Evolutionary conservation across 2,113 vertebrate genomes (phyloP), one percentile per base, ranked within the genome.

Genomic region (Sigmodon hispidus): DNA sequence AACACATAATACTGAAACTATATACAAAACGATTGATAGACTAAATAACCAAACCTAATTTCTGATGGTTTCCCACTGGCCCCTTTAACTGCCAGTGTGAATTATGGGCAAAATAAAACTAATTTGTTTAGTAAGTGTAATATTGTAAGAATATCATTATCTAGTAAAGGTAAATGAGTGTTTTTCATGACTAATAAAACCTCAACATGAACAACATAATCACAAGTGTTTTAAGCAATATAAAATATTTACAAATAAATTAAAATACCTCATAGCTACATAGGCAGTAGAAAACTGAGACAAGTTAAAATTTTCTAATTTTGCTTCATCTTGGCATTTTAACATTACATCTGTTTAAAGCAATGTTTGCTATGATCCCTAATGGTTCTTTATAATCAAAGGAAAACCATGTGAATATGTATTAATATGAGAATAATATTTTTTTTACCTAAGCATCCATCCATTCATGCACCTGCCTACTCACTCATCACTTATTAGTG

Each of bases 81-180:
- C 26, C 22, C 57, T 83, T 61, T 61, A 43, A 43, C 16, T 26
- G 15, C 15, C 16, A 17, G 15, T 45, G 31, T 43, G 26, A 43
- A 50, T 31, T 92, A 59, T 76, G 24, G 63, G 50, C 26, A 89
- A 52, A 67, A 2, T 36, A 85, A 90, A 86, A 57, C 34, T 87
- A 81, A 65, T 83, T 1, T 2, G 61, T 40, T 61, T 61, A 43
- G 29, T 59, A 36, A 67, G 43, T 81, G 1, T 84, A 59, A 57
- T n/a, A 7, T 91, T 67, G 36, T 75, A 63, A 91, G 57, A 43
- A 5, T 36, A 40, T 70, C 83, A 94, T 86, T 77, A 79, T 79
- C 9, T 45, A 21, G 69, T 2, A 1, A n/a, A 2, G 12, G 0
- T 22, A 83, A 91, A 83, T 48, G 19, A 24, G 57, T 24, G 12